phyloP scores from a whole-genome alignment of 2,113 vertebrate species.

The Noturus placidus region DNA sequence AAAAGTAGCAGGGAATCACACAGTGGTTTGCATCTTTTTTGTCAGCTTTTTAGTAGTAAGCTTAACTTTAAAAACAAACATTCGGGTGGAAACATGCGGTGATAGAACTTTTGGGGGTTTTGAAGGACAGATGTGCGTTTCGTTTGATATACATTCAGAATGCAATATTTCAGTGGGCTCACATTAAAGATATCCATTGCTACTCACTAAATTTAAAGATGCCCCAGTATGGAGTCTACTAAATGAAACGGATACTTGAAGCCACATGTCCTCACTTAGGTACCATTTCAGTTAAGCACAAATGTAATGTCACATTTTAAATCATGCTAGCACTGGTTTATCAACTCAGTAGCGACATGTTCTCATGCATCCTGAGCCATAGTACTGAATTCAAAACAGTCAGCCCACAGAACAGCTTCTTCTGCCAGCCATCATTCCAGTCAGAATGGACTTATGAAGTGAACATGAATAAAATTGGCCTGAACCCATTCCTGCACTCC shows the following conservation, averaged over 20 bases:
- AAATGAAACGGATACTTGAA: slow-evolving; percentile 41
- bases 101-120: not conserved
- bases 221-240: not conserved
- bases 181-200: not conserved
- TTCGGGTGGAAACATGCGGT: not conserved
- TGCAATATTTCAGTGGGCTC: not conserved
- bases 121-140: not conserved
- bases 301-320: slow-evolving; percentile 4
- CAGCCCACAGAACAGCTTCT: not conserved
- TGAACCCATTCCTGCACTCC: not conserved
- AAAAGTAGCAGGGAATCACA: not conserved
- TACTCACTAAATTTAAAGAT: not conserved
- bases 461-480: not conserved
- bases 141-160: not conserved
- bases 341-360: slow-evolving; percentile 3
- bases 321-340: slow-evolving; percentile 28
- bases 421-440: not conserved
- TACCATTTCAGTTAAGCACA: slow-evolving; percentile 49
- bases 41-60: not conserved
- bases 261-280: slow-evolving; percentile 35
- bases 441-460: not conserved
- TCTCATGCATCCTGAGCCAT: slow-evolving; percentile 3
- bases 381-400: not conserved
- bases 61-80: not conserved
- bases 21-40: not conserved